Evolutionary conservation across 2,797 vertebrate species (phyloP).

Genomic region (Enteromius trimaculatus): DNA sequence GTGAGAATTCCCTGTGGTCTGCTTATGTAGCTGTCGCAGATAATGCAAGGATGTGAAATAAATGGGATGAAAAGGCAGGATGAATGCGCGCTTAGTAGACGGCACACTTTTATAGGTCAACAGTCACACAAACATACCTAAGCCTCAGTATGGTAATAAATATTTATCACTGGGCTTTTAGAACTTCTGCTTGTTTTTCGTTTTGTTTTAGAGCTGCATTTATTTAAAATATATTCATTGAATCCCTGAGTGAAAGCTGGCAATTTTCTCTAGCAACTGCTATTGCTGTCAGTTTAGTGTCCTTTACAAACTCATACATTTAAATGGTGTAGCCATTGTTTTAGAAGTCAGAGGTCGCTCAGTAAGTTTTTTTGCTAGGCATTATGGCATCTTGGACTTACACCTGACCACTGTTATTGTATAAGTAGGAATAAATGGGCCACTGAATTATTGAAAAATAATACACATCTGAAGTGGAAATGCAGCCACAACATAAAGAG

Average conservation of each 20-base stretch:
- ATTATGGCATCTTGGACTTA: not conserved
- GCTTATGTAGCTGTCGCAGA: slow-evolving; percentile 21
- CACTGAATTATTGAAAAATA: not conserved
- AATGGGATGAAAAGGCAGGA: slow-evolving; percentile 36
- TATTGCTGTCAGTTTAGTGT: slow-evolving; percentile 38
- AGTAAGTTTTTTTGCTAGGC: not conserved
- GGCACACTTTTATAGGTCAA: slow-evolving; percentile 50
- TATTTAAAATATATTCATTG: slow-evolving; percentile 40
- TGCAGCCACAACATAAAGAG: not conserved
- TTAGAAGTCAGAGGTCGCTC: not conserved
- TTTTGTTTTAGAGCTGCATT: slow-evolving; percentile 27
- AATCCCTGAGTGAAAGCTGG: slow-evolving; percentile 34
- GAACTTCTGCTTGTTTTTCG: slow-evolving; percentile 15
- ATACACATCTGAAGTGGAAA: not conserved
- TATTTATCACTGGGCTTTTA: slow-evolving; percentile 38
- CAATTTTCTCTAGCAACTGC: slow-evolving; percentile 40
- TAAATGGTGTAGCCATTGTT: slow-evolving; percentile 7
- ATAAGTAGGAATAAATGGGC: not conserved
- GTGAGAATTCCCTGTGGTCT: slow-evolving; percentile 24
- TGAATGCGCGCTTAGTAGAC: slow-evolving; percentile 30
- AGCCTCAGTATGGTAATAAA: slow-evolving; percentile 35
- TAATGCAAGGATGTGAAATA: slow-evolving; percentile 39
- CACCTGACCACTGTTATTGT: not conserved
- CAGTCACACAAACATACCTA: slow-evolving; percentile 47
- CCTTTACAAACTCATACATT: slow-evolving; percentile 19